Conservation (phyloP, 1,140 invertebrate genomes). For the Drosophila miranda region DNA sequence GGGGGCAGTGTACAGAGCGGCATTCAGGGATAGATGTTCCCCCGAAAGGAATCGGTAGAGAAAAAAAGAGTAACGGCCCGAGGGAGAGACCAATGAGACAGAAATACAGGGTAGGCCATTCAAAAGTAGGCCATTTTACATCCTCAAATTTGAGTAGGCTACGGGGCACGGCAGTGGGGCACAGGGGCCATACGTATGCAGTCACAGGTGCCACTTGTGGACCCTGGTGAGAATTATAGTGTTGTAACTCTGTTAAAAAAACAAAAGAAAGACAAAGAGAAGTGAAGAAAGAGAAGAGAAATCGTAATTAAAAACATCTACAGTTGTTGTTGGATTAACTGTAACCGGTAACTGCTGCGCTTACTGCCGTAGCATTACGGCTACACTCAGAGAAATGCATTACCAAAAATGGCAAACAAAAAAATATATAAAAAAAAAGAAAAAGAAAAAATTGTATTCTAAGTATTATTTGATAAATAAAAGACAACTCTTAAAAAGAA, state of each 20-base stretch:
- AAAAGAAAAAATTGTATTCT: too few species aligned
- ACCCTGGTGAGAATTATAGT: constrained; percentile 64
- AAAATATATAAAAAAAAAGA: background rate
- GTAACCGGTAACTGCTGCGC: constrained; percentile 23
- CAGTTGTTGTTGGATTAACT: constrained; percentile 33
- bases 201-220: constrained; percentile 12
- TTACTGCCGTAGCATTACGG: background rate
- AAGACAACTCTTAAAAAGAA: too few species aligned
- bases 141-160: too few species aligned
- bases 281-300: background rate
- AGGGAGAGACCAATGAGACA: background rate
- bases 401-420: too few species aligned
- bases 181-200: background rate
- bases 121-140: too few species aligned
- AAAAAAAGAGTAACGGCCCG: background rate
- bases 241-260: constrained; percentile 15
- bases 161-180: constrained; percentile 3
- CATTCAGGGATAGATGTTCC: background rate
- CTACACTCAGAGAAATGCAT: constrained; percentile 14
- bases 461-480: too few species aligned
- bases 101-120: too few species aligned
- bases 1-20: background rate
- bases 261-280: constrained; percentile 4
- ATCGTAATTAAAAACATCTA: constrained; percentile 41
- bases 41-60: too few species aligned